These are phyloP conservation scores for Xiphydria camelus DNA, from an alignment of 2,888 invertebrate species.

Conservation along the genomic window DNA sequence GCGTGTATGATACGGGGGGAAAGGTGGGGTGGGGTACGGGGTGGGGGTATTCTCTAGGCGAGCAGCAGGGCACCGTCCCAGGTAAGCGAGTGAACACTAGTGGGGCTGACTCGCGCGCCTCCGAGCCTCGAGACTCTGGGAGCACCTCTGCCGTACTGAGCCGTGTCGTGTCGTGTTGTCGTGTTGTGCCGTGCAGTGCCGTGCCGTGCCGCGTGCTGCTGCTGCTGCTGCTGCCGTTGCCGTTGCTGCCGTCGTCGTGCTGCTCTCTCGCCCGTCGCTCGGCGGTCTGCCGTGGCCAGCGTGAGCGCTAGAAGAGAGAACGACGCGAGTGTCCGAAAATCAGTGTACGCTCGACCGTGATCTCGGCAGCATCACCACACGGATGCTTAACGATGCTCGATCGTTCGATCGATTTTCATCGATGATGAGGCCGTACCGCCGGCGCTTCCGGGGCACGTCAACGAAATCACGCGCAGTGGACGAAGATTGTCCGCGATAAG, in stretches of 20 bases:
- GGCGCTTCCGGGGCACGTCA: neutral
- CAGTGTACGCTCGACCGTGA: conserved; percentile 28
- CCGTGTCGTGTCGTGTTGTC: conserved; percentile 19
- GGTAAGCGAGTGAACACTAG: conserved; percentile 52
- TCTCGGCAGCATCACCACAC: conserved; percentile 19
- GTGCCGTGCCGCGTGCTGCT: conserved; percentile 4
- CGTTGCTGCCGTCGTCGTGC: conserved; percentile 13
- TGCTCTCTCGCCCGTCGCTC: conserved; percentile 12
- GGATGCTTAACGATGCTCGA: too few relatives aligned
- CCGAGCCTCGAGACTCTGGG: conserved; percentile 1
- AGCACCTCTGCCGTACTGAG: conserved; percentile 17
- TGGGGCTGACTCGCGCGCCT: conserved; percentile 50
- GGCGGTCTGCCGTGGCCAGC: too few relatives aligned
- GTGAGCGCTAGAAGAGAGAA: conserved; percentile 13
- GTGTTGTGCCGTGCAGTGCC: conserved; percentile 12
- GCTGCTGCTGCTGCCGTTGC: neutral
- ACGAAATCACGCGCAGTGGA: too few relatives aligned
- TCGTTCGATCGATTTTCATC: too few relatives aligned
- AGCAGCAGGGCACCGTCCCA: conserved; percentile 40
- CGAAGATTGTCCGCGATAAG: too few relatives aligned
- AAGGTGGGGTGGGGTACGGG: conserved; percentile 24
- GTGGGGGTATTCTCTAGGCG: conserved; percentile 49
- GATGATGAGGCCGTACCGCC: conserved; percentile 3
- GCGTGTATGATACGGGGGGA: conserved; percentile 39
- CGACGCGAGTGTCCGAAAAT: conserved; percentile 20